Evolutionary conservation across 35 echinoderm and acorn worm species (phyloP).

Genomic region (Patiria miniata): DNA sequence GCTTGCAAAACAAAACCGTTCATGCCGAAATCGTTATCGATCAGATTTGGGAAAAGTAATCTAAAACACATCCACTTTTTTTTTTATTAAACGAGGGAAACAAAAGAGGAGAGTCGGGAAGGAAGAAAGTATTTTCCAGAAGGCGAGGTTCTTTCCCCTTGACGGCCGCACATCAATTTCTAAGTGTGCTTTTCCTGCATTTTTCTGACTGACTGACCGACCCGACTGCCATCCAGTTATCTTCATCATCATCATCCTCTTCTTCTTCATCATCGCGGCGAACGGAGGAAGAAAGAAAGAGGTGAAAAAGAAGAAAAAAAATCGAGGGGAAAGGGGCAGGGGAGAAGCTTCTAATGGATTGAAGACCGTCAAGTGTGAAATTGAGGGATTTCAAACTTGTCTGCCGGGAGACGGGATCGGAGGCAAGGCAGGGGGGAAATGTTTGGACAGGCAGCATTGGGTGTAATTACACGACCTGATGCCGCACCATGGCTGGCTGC

Average conservation of each 20-base stretch:
- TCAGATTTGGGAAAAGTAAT: background rate
- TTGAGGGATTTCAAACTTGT: constrained; percentile 29
- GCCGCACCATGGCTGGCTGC: constrained; percentile 3
- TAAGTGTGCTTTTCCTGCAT: constrained; percentile 6
- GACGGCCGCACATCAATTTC: background rate
- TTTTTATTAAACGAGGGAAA: background rate
- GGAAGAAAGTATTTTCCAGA: background rate
- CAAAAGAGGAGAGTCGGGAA: background rate
- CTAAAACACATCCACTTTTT: background rate
- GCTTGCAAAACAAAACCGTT: background rate
- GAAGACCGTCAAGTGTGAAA: constrained; percentile 28
- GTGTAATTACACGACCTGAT: constrained; percentile 16
- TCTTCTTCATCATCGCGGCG: no score
- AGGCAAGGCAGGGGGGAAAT: background rate
- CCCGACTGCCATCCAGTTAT: background rate
- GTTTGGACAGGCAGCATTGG: constrained; percentile 23
- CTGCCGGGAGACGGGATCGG: constrained; percentile 1
- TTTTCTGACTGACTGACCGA: constrained; percentile 16
- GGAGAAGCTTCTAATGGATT: constrained; percentile 5
- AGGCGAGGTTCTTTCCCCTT: background rate
- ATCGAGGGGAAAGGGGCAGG: background rate
- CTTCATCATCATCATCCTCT: background rate
- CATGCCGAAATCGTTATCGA: background rate
- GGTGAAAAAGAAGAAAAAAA: no score
- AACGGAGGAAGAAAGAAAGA: no score